These are phyloP conservation scores for Falco berigora DNA, from an alignment of 2,797 vertebrate species.

Conservation along the genomic window DNA sequence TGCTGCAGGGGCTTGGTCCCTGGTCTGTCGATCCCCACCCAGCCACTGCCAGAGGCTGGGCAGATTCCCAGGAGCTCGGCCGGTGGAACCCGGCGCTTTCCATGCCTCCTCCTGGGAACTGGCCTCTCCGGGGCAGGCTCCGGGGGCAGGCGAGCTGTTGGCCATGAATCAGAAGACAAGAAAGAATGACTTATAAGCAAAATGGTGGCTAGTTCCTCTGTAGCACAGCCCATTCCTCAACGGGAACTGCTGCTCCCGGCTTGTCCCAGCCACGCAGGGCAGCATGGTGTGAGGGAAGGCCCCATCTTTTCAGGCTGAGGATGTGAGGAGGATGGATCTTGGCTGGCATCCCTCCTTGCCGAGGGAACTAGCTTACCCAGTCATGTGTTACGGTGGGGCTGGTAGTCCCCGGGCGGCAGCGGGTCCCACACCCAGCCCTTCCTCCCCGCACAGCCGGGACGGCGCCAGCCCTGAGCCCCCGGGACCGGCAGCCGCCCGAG, in stretches of 20 bases:
- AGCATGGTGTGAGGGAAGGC: too few species aligned
- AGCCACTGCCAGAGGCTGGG: background rate
- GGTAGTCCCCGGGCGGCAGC: too few species aligned
- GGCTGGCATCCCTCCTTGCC: background rate
- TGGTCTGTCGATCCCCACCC: background rate
- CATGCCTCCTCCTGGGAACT: background rate
- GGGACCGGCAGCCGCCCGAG: background rate
- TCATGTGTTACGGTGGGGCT: background rate
- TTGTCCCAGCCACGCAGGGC: too few species aligned
- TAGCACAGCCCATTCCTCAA: background rate
- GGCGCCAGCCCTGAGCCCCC: background rate
- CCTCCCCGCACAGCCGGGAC: background rate
- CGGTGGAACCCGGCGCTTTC: background rate
- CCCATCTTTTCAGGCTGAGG: background rate
- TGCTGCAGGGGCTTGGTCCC: accelerated
- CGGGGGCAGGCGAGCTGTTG: background rate
- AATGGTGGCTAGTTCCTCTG: background rate
- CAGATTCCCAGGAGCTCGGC: background rate
- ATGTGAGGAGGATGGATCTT: background rate
- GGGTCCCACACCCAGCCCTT: background rate
- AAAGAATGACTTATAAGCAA: background rate
- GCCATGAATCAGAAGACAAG: background rate
- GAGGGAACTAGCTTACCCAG: background rate
- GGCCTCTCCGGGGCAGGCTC: background rate
- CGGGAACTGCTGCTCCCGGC: too few species aligned